Conservation (phyloP, 2,888 invertebrate species). For the Nysson spinosus region DNA sequence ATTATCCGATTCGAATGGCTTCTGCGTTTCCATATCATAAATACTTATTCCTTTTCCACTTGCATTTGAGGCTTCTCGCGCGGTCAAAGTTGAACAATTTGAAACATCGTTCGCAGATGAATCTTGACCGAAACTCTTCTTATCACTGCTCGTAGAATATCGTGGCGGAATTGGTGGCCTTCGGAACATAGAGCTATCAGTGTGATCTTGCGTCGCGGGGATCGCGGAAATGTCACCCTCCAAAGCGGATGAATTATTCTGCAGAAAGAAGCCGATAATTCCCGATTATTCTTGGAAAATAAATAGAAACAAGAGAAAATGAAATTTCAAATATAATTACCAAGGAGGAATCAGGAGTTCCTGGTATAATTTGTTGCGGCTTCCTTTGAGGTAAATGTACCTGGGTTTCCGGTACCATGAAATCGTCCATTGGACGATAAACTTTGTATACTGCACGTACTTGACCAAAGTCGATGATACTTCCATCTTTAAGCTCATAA, state of each 20-base stretch:
- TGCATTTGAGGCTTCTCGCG: constrained; percentile 4
- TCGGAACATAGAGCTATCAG: constrained; percentile 15
- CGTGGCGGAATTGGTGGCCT: constrained; percentile 12
- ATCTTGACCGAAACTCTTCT: background rate
- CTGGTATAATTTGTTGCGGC: constrained; percentile 35
- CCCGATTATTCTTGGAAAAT: no score
- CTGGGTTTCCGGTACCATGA: constrained; percentile 54
- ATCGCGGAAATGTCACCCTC: constrained; percentile 25
- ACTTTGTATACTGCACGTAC: constrained; percentile 58
- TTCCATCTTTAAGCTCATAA: constrained; percentile 69
- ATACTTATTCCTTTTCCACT: constrained; percentile 23
- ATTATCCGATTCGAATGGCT: background rate
- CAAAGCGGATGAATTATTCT: constrained; percentile 34
- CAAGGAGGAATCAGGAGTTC: constrained; percentile 59
- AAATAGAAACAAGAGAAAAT: no score
- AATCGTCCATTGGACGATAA: constrained; percentile 1
- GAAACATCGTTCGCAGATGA: background rate
- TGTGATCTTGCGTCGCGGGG: constrained; percentile 25
- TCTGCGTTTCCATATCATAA: constrained; percentile 53
- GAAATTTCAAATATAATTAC: constrained; percentile 47
- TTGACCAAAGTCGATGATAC: constrained; percentile 64
- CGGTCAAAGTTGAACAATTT: constrained; percentile 1
- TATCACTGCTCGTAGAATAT: background rate
- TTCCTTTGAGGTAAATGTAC: background rate
- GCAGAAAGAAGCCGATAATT: background rate